Percentiles rank a stretch among this genome's conserved stretches.
Conservation (phyloP, 2,888 invertebrate genomes). For the Pseudolycoriella hygida region DNA sequence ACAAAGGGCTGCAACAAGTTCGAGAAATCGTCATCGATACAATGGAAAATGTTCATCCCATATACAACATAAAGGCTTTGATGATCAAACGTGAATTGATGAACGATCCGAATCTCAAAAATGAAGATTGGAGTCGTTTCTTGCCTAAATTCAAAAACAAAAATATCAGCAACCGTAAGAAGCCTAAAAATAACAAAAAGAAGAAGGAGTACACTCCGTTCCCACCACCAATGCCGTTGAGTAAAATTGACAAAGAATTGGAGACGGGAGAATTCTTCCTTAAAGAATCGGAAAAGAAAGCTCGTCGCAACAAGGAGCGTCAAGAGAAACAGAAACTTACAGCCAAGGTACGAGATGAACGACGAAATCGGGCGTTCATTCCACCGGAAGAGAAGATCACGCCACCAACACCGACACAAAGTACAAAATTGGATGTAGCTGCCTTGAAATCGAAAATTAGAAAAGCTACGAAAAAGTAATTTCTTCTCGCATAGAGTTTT, state of each 20-base stretch:
- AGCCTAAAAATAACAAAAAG: constrained; percentile 69
- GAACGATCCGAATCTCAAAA: constrained; percentile 78
- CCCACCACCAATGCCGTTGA: constrained; percentile 83
- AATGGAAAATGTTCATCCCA: constrained; percentile 97
- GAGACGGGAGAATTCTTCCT: constrained; percentile 96
- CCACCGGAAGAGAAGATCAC: constrained; percentile 37
- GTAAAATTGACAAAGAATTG: constrained; percentile 84
- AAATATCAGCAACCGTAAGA: constrained; percentile 74
- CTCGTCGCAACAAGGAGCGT: constrained; percentile 52
- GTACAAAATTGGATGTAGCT: constrained; percentile 37
- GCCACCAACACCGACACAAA: constrained; percentile 9
- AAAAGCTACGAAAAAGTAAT: constrained; percentile 35
- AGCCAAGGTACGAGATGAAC: constrained; percentile 54
- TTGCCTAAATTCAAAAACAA: constrained; percentile 84
- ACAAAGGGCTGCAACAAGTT: constrained; percentile 73
- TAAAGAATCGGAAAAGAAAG: constrained; percentile 60
- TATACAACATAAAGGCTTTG: constrained; percentile 90
- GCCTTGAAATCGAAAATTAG: constrained; percentile 60
- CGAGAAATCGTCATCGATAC: constrained; percentile 86
- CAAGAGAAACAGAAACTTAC: constrained; percentile 61
- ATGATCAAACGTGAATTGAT: constrained; percentile 95
- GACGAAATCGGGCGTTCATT: constrained; percentile 61
- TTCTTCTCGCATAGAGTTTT: no score
- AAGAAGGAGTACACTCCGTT: constrained; percentile 96
- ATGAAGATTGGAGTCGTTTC: constrained; percentile 94